phyloP scores from a whole-genome alignment of 2,797 vertebrate genomes.

The Enteromius mattozi region DNA sequence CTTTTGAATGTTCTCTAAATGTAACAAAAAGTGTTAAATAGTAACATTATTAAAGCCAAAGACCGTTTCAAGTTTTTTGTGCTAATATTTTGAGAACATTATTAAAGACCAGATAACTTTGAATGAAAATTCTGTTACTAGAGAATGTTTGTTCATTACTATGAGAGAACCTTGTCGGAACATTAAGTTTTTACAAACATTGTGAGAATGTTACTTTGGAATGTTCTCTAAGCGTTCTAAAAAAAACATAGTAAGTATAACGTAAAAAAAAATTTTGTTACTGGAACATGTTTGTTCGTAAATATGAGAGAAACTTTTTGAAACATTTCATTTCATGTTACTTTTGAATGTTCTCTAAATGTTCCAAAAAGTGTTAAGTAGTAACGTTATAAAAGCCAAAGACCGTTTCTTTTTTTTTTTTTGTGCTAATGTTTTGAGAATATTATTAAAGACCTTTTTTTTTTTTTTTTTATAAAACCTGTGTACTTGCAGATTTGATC shows the following conservation, averaged over 20 bases:
- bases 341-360: no score
- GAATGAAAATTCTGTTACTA: not conserved
- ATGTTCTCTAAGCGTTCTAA: not conserved
- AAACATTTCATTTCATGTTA: no score
- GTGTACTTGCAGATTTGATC: no score
- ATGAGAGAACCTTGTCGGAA: not conserved
- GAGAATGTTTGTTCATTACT: not conserved
- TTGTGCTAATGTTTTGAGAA: no score
- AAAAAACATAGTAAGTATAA: not conserved
- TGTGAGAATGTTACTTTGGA: not conserved
- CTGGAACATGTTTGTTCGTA: no score
- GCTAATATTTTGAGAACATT: not conserved
- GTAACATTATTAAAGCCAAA: not conserved
- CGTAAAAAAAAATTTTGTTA: not conserved
- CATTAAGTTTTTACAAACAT: not conserved
- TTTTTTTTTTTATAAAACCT: no score
- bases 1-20: not conserved
- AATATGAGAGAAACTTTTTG: no score
- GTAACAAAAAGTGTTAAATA: not conserved
- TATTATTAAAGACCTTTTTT: no score
- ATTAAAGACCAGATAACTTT: not conserved
- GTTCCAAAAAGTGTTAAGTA: no score
- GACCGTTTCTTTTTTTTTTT: no score
- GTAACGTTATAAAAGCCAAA: no score
- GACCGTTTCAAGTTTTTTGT: not conserved